Base-by-base conservation (phyloP, 2,888 invertebrate genomes). In the Baronia brevicornis region DNA sequence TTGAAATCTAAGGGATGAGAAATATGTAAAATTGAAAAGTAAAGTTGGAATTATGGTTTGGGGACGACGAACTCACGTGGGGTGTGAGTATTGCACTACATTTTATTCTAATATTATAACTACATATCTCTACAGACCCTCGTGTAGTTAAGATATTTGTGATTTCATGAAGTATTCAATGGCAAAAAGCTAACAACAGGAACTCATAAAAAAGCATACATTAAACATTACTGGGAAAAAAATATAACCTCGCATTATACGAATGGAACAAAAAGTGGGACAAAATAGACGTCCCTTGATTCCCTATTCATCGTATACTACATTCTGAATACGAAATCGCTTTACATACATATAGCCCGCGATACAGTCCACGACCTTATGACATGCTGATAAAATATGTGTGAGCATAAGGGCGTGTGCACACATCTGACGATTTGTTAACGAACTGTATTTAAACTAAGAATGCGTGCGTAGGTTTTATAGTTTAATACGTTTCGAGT, bases 1-100 rank as follows among this genome's bases (percentile, higher is more conserved):
- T 41, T 40, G 41, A 46, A 44, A 38, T 45, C 41, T 38, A 34
- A 33, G 32, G 39, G 38, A 36, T 43, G 29, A 18, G 42, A 44
- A 39, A 48, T 44, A 38, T 37, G 39, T 44, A 44, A 46, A 44
- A 44, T 42, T 30, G 26, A 30, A 36, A 25, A 26, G 30, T 30
- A 30, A 36, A 36, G 26, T 30, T 22, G 18, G 27, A 36, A 30
- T 36, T 21, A 23, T 21, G 17, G 17, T 15, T 18, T 13, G 22
- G 36, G 36, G 36, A 30, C 30, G 30, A 30, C 30, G 36, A 26
- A 26, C 36, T 14, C 30, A 22, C 7, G 21, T 18, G 28, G 36
- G 31, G 30, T 22, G 29, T 17, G 22, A 26, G 8, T 23, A 11
- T 14, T 13, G 6, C 10, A 12, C 15, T 23, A 12, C 10, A 18